Conservation (phyloP, 2,888 invertebrate species). For the Thumatha senex region DNA sequence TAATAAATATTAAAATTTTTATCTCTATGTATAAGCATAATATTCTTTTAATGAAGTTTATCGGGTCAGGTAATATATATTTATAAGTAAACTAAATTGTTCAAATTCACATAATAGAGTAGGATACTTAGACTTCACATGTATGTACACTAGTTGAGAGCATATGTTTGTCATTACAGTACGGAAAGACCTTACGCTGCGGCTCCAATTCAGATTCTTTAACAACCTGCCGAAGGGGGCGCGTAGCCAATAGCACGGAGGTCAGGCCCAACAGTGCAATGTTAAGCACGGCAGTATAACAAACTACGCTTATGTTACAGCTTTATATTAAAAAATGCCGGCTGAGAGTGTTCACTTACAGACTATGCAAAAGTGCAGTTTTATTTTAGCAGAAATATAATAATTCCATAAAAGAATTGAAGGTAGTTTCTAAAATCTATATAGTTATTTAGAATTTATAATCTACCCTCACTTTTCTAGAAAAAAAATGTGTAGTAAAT, state of each 20-base stretch:
- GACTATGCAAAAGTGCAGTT: slow-evolving; percentile 63
- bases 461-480: too few species aligned
- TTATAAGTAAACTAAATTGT: slow-evolving; percentile 22
- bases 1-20: too few species aligned
- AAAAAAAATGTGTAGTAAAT: too few species aligned
- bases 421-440: too few species aligned
- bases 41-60: too few species aligned
- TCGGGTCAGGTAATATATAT: not conserved
- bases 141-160: slow-evolving; percentile 59
- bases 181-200: slow-evolving; percentile 98
- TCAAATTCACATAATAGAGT: slow-evolving; percentile 32
- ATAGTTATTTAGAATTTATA: too few species aligned
- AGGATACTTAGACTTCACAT: slow-evolving; percentile 36
- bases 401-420: too few species aligned
- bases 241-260: slow-evolving; percentile 89
- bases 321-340: slow-evolving; percentile 49
- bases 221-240: slow-evolving; percentile 94
- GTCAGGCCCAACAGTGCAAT: slow-evolving; percentile 67
- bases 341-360: slow-evolving; percentile 61
- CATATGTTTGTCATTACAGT: slow-evolving; percentile 88
- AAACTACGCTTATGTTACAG: slow-evolving; percentile 76
- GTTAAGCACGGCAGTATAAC: slow-evolving; percentile 74
- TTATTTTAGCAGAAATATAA: slow-evolving; percentile 40
- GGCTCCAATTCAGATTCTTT: slow-evolving; percentile 98
- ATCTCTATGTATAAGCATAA: too few species aligned